Percentiles rank a stretch among this genome's conserved stretches.
Conservation (phyloP, 2,797 vertebrate genomes). For the Chrysocyon brachyurus region DNA sequence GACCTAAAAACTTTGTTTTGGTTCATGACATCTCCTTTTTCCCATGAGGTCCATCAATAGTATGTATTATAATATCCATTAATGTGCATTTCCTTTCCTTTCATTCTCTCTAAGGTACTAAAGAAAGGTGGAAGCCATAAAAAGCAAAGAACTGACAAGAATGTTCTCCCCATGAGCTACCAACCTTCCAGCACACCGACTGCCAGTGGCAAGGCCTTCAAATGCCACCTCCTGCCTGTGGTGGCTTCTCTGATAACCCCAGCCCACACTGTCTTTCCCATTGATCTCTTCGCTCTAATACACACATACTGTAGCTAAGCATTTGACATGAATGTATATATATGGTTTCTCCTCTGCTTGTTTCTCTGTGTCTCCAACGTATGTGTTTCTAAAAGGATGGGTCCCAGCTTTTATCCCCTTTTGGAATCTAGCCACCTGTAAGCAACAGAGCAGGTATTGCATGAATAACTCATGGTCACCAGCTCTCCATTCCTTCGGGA, state of each 20-base stretch:
- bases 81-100: not conserved
- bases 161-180: not conserved
- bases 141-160: not conserved
- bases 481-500: not conserved
- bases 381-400: not conserved
- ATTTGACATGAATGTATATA: not conserved
- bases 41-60: not conserved
- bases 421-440: not conserved
- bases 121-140: not conserved
- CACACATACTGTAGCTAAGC: fast-evolving
- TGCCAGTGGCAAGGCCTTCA: not conserved
- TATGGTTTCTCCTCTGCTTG: not conserved
- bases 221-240: not conserved
- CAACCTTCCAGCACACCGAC: not conserved
- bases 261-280: not conserved
- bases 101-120: not conserved
- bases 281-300: not conserved
- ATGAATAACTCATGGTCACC: too few species aligned
- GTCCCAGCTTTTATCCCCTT: not conserved
- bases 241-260: not conserved
- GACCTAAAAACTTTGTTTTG: constrained; percentile 53
- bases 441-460: not conserved
- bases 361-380: not conserved
- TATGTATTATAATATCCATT: not conserved
- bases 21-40: not conserved